These are phyloP conservation scores for Petrolisthes cinctipes DNA, from an alignment of 2,888 invertebrate species.

Conservation along the genomic window DNA sequence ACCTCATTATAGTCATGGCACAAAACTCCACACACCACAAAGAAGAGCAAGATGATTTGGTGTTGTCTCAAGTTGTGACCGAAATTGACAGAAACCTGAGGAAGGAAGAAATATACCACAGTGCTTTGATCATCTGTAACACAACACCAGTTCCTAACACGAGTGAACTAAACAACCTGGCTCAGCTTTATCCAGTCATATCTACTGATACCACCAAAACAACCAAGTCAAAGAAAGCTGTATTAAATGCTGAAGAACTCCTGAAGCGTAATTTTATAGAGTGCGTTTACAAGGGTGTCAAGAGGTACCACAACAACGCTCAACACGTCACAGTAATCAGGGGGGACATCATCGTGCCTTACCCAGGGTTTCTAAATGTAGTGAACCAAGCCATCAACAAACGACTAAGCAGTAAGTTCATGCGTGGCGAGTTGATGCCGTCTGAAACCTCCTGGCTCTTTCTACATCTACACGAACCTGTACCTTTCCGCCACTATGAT, in stretches of 20 bases:
- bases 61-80: constrained; percentile 50
- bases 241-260: constrained; percentile 52
- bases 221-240: constrained; percentile 31
- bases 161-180: constrained; percentile 29
- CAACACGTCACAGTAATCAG: constrained; percentile 51
- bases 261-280: constrained; percentile 53
- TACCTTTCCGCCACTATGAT: constrained; percentile 41
- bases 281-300: constrained; percentile 34
- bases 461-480: constrained; percentile 62
- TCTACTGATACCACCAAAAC: constrained; percentile 32
- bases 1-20: constrained; percentile 47
- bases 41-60: constrained; percentile 32
- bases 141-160: constrained; percentile 10
- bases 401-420: constrained; percentile 12
- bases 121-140: constrained; percentile 57
- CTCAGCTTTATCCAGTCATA: constrained; percentile 44
- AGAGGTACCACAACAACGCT: background rate
- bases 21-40: constrained; percentile 22
- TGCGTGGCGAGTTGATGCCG: constrained; percentile 43
- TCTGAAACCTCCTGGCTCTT: constrained; percentile 48
- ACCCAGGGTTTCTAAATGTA: constrained; percentile 44
- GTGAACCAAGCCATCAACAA: constrained; percentile 34
- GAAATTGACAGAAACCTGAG: constrained; percentile 51
- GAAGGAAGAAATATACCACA: constrained; percentile 23
- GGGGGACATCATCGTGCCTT: constrained; percentile 45